Base-by-base conservation (phyloP, 2,888 invertebrate genomes). In the Lycaena phlaeas region DNA sequence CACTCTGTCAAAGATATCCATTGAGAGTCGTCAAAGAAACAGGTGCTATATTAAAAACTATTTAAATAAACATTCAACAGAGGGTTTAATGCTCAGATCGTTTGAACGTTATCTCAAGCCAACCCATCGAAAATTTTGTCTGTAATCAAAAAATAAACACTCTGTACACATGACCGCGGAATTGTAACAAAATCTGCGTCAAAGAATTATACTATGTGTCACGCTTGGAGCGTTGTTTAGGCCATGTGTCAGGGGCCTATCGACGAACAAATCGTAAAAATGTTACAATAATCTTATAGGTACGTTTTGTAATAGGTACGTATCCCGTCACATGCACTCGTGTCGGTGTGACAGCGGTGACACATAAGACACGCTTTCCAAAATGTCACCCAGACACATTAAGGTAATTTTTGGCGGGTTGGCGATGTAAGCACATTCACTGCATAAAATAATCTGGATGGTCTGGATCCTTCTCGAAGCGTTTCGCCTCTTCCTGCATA, bases 401-500 rank as follows among this genome's bases (percentile, higher is more conserved):
- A 27, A 38, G 14, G n/a, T 11, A 27, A 38, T 18, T 15, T 34
- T 17, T 50, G 57, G 58, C 62, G 52, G 51, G 60, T 49, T 53
- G 56, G 54, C 53, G 52, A 42, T 42, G 34, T 29, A 14, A 27
- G 27, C 38, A 41, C 39, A 46, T 63, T 92, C 94, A 96, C 92
- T 94, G 95, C 95, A 96, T 96, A 87, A 95, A 96, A 88, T 95
- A 96, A 87, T 96, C 96, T 73, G 96, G 95, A 81, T 96, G 96
- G 82, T 96, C 96, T 61, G 95, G 94, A 87, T 96, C 96, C 89
- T 96, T 96, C 86, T 97, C 96, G 87, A 96, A 96, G 87, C 97
- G 93, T 89, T 97, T 98, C 79, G 98, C 98, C 87, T 98, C 98
- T 86, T 98, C 98, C 87, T 98, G 97, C 97, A 99, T 98, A 89